phyloP scores from a whole-genome alignment of 2,888 invertebrate species.

The Drosophila monieri region DNA sequence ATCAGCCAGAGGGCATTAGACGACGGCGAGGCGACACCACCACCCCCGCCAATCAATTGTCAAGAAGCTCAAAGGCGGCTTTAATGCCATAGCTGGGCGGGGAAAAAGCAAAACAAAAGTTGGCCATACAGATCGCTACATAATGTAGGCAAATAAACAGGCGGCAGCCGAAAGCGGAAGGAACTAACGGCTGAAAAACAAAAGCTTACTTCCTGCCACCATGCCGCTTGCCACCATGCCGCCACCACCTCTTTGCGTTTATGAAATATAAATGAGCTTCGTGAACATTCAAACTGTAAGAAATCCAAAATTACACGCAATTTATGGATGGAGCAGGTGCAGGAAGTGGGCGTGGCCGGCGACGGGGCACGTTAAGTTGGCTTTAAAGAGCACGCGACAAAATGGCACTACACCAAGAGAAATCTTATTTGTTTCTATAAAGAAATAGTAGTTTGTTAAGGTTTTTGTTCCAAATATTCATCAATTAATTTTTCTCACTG shows the following conservation, averaged over 20 bases:
- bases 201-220: conserved; percentile 74
- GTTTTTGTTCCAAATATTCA: no score
- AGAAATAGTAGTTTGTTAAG: background rate
- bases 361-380: conserved; percentile 32
- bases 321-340: conserved; percentile 54
- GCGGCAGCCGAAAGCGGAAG: conserved; percentile 66
- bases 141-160: conserved; percentile 56
- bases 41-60: conserved; percentile 16
- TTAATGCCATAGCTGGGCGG: no score
- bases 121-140: background rate
- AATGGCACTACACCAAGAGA: conserved; percentile 7
- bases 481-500: background rate
- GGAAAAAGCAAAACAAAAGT: background rate
- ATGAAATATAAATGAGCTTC: conserved; percentile 74
- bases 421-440: background rate
- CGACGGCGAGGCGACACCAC: no score
- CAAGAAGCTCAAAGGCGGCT: background rate
- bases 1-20: conserved; percentile 20
- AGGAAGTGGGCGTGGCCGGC: conserved; percentile 41
- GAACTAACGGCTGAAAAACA: conserved; percentile 76
- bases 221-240: background rate
- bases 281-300: conserved; percentile 36
- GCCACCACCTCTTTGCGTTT: conserved; percentile 25
- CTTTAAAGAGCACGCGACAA: conserved; percentile 74
- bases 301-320: conserved; percentile 68